Evolutionary conservation across 2,797 vertebrate genomes (phyloP).

Genomic region (Mus minutoides): DNA sequence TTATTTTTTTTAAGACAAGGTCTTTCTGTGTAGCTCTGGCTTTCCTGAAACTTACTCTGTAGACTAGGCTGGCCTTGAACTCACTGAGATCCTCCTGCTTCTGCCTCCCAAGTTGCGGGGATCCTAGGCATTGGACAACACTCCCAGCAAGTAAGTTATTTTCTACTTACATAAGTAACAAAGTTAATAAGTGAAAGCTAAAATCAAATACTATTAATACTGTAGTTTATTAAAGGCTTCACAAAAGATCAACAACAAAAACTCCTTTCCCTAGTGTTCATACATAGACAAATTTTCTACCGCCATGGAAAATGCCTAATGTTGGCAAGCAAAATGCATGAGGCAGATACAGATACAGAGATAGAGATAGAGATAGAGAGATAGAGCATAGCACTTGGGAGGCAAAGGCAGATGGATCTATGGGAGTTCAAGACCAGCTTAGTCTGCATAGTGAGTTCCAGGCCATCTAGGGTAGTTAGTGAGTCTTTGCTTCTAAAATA

Average conservation of each 20-base stretch:
- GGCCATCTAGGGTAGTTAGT: neutral
- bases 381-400: neutral
- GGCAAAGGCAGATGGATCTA: neutral
- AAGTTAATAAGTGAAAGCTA: conserved; percentile 49
- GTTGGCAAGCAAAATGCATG: conserved; percentile 48
- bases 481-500: neutral
- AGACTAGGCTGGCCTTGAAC: neutral
- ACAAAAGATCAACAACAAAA: conserved; percentile 39
- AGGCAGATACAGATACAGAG: neutral
- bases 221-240: conserved; percentile 45
- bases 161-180: conserved; percentile 60
- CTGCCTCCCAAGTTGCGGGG: neutral
- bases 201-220: conserved; percentile 33
- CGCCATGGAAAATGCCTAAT: conserved; percentile 28
- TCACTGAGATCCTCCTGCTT: neutral
- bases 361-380: too few relatives aligned
- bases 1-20: neutral
- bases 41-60: neutral
- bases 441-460: neutral
- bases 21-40: neutral
- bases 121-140: neutral
- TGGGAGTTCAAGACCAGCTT: neutral
- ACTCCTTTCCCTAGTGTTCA: neutral
- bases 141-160: neutral
- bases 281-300: conserved; percentile 28